Evolutionary conservation across 1,140 invertebrate genomes (phyloP).

Genomic region (Capitella teleta): DNA sequence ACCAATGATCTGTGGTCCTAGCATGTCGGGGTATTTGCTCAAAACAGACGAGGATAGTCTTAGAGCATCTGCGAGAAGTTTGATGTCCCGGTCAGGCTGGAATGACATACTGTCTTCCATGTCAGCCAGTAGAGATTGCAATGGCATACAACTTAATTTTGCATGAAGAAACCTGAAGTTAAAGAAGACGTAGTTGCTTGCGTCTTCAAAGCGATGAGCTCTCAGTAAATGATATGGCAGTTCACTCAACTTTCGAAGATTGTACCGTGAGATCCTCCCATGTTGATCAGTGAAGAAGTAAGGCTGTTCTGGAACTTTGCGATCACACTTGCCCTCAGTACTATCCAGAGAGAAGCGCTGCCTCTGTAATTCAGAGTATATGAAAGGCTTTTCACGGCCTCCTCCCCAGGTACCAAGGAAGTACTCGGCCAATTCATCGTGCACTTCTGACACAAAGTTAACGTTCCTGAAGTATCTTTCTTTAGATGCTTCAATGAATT

Average conservation of each 20-base stretch:
- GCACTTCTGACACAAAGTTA: slow-evolving; percentile 91
- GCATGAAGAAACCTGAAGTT: slow-evolving; percentile 97
- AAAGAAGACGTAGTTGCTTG: slow-evolving; percentile 88
- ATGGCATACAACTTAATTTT: slow-evolving; percentile 84
- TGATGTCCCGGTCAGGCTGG: slow-evolving; percentile 60
- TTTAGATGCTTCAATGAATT: slow-evolving; percentile 15
- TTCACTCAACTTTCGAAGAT: slow-evolving; percentile 52
- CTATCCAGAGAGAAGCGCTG: slow-evolving; percentile 50
- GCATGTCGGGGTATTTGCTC: slow-evolving; percentile 83
- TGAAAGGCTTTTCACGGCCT: slow-evolving; percentile 84
- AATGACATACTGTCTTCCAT: slow-evolving; percentile 81
- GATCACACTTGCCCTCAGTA: slow-evolving; percentile 65
- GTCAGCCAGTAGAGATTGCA: slow-evolving; percentile 81
- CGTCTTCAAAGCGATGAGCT: slow-evolving; percentile 68
- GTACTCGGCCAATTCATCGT: slow-evolving; percentile 95
- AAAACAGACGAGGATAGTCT: slow-evolving; percentile 56
- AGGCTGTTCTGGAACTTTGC: slow-evolving; percentile 91
- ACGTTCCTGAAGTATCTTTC: slow-evolving; percentile 87
- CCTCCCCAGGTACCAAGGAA: slow-evolving; percentile 72
- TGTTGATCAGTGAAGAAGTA: slow-evolving; percentile 84
- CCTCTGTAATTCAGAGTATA: slow-evolving; percentile 90
- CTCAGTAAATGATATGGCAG: slow-evolving; percentile 82
- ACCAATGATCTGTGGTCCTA: slow-evolving; percentile 89
- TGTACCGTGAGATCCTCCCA: slow-evolving; percentile 54
- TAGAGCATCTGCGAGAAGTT: slow-evolving; percentile 87